These are phyloP conservation scores for Eleginops maclovinus DNA, from an alignment of 2,113 vertebrate species.

Conservation along the genomic window DNA sequence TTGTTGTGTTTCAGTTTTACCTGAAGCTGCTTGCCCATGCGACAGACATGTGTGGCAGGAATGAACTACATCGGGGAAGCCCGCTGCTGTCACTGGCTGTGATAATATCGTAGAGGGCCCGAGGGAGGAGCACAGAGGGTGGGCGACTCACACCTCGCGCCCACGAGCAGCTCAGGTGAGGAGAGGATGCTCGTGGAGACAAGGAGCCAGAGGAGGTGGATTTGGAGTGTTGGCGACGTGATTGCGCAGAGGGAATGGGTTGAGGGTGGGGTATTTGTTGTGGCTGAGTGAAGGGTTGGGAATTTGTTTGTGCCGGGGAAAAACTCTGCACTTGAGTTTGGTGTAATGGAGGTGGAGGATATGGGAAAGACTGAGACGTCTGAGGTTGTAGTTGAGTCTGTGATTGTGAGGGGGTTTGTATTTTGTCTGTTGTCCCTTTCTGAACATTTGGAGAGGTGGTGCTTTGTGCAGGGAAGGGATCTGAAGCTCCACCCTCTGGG, in stretches of 20 bases:
- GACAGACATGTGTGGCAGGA: constrained; percentile 93
- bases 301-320: constrained; percentile 35
- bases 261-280: constrained; percentile 29
- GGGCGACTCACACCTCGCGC: constrained; percentile 88
- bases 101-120: constrained; percentile 90
- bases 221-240: constrained; percentile 70
- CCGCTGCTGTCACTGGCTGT: constrained; percentile 91
- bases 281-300: constrained; percentile 29
- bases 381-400: constrained; percentile 51
- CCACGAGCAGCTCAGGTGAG: constrained; percentile 87
- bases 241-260: background rate
- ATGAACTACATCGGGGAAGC: constrained; percentile 93
- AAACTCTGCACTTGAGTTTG: constrained; percentile 45
- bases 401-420: constrained; percentile 42
- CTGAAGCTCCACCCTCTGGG: constrained; percentile 47
- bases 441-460: constrained; percentile 51
- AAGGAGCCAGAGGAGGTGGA: constrained; percentile 84
- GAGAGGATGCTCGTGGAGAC: constrained; percentile 79
- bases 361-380: constrained; percentile 43
- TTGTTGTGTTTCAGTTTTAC: constrained; percentile 32
- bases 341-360: constrained; percentile 34
- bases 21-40: constrained; percentile 95
- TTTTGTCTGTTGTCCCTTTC: constrained; percentile 43
- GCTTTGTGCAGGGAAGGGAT: constrained; percentile 49
- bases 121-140: constrained; percentile 93